Evolutionary conservation across 2,888 invertebrate genomes (phyloP).

Genomic region (Strigamia transsilvanica): DNA sequence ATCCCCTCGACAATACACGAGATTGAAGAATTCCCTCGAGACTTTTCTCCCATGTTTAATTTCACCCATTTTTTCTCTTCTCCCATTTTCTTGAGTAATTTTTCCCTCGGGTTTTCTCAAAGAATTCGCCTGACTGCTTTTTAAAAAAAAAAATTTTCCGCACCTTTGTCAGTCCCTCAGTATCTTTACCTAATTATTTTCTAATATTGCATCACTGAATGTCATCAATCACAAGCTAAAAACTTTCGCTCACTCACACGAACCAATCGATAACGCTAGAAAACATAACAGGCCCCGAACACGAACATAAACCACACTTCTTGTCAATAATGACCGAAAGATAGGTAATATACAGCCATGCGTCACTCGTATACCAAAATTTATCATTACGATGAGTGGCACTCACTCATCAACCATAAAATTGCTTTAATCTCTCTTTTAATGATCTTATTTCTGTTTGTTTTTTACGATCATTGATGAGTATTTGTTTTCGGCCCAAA

Average conservation of each 20-base stretch:
- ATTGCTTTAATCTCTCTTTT: not conserved
- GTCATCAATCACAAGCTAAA: too few relatives aligned
- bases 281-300: not conserved
- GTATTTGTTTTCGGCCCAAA: not conserved
- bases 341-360: too few relatives aligned
- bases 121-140: too few relatives aligned
- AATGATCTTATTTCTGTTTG: not conserved
- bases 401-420: not conserved
- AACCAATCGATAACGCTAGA: too few relatives aligned
- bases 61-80: not conserved
- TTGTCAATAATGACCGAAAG: not conserved
- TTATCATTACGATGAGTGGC: not conserved
- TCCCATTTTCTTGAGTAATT: not conserved
- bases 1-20: not conserved
- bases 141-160: too few relatives aligned
- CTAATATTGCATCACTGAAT: too few relatives aligned
- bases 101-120: too few relatives aligned
- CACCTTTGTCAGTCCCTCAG: too few relatives aligned
- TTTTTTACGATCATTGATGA: not conserved
- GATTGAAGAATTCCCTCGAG: not conserved
- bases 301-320: slow-evolving; percentile 13
- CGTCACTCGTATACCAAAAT: too few relatives aligned
- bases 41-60: not conserved
- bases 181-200: too few relatives aligned
- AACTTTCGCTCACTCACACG: too few relatives aligned